Base-by-base conservation (phyloP, 1,140 invertebrate species). In the Zaprionus ghesquierei region DNA sequence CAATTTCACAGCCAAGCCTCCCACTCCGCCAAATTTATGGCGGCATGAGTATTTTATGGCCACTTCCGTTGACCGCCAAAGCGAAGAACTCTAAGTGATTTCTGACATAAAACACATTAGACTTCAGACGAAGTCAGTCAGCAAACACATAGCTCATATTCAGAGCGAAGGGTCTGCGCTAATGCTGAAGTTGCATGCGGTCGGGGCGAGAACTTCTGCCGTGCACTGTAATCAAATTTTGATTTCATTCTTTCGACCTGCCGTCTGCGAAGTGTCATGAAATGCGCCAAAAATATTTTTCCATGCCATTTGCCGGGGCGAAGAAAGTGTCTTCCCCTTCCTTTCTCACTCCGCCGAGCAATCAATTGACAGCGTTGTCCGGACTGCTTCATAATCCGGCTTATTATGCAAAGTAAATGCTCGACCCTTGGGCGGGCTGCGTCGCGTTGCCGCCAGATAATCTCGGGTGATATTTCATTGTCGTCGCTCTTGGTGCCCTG, bases 1-100 rank as follows among this genome's bases (percentile, higher is more conserved):
- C 84, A 89, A 89, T 89, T 89, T 89, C 84, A 80, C 85, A 89
- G 85, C 44, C 84, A n/a, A n/a, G n/a, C n/a, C n/a, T n/a, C n/a
- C n/a, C n/a, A n/a, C n/a, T n/a, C n/a, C n/a, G n/a, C n/a, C n/a
- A 74, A 89, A 89, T 89, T 89, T 89, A 89, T 89, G 70, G 75
- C 51, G 79, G 75, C 77, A 79, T 69, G 79, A 62, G 71, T 64
- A 69, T 86, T 86, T 86, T 86, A 86, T 87, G 81, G 69, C 82
- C 81, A 82, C 82, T 86, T 86, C 79, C 82, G 82, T 64, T 79
- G 82, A 78, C 81, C 81, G 86, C 79, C 70, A 56, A 44, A 44
- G n/a, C n/a, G n/a, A n/a, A 18, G 29, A 50, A 64, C 66, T 77
- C 73, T 87, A 87, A 87, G 84, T 87, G 84, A 87, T 89, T 87